Evolutionary conservation across 2,888 invertebrate genomes (phyloP), one percentile per base, ranked within the genome.

Genomic region (Falcaria lacertinaria): DNA sequence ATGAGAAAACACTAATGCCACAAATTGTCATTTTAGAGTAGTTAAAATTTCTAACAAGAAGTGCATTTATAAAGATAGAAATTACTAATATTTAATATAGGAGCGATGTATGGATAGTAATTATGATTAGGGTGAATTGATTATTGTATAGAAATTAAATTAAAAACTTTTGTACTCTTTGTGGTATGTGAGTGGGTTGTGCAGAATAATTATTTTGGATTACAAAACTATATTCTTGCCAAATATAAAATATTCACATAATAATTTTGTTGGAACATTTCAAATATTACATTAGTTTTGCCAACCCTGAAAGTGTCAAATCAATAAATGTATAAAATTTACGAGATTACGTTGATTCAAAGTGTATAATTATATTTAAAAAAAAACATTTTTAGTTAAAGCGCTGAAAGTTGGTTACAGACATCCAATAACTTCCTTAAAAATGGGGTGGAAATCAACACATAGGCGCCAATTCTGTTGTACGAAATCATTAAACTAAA

Each of bases 41-140:
- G 75, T 65, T 68, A 60, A 69, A 72, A 68, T 59, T 67, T 68
- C 69, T 78, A 84, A 80, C 74, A 82, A 80, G 78, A 87, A 88
- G 87, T 88, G 87, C 87, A 88, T 88, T 88, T 88, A 88, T 86
- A 87, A 83, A 76, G 63, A 81, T 82, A 83, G 77, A 76, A 70
- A 64, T 71, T 67, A 74, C 70, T 78, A 80, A 73, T 81, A 82
- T 79, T 79, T 80, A 80, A 76, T 56, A 76, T 80, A 80, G 69
- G 71, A 49, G 69, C 64, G 77, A 78, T 64, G 76, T 77, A 77
- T 74, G 78, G 64, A 77, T 84, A 81, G 80, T 81, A 77, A 83
- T 81, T 81, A 80, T 72, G 69, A 72, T 69, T 78, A 80, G 76
- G 67, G 69, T 72, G 65, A 72, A 74, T 55, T 65, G 67, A 64